Evolutionary conservation across 2,888 invertebrate genomes (phyloP), one percentile per base, ranked within the genome.

Genomic region (Morinoia aosen): DNA sequence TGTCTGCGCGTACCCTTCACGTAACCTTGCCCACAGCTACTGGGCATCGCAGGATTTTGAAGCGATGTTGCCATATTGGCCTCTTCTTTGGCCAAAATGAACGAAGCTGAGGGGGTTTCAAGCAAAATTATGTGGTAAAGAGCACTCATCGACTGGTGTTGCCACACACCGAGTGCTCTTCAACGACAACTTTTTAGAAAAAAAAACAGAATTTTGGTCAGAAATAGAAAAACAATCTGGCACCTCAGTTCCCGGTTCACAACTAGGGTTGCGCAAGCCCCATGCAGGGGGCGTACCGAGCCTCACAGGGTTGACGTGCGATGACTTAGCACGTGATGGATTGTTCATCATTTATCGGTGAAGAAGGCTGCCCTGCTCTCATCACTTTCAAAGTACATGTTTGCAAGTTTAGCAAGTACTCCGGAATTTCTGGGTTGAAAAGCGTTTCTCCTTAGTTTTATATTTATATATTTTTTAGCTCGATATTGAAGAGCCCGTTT

Each of bases 1-100:
- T 76, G 76, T 33, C 76, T 76, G 76, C 76, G 33, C 33, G 2
- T 76, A 76, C 76, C 76, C 76, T 76, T 76, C 76, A 76, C 76
- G 76, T 76, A 76, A 76, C 76, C 76, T 76, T 76, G 76, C 76
- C 76, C 33, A 76, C 25, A 76, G 76, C 76, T 76, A 76, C 76
- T 76, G 76, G 76, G 33, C 76, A 76, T 76, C 8, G 76, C 76
- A 76, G 33, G 76, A 61, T 61, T 19, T 61, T 19, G 61, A 19
- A 19, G 14, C 19, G 61, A 76, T 76, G 76, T 33, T 76, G 48
- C 48, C 48, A 48, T 48, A 48, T 48, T 4, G 48, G 48, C 48
- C 48, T 48, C 5, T 48, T 48, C 48, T 48, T 48, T 48, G 48
- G 48, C 48, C 48, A 48, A 48, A 48, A 48, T 48, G 48, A 48